Base-by-base conservation (phyloP, 2,888 invertebrate genomes). In the Baccha elongata region DNA sequence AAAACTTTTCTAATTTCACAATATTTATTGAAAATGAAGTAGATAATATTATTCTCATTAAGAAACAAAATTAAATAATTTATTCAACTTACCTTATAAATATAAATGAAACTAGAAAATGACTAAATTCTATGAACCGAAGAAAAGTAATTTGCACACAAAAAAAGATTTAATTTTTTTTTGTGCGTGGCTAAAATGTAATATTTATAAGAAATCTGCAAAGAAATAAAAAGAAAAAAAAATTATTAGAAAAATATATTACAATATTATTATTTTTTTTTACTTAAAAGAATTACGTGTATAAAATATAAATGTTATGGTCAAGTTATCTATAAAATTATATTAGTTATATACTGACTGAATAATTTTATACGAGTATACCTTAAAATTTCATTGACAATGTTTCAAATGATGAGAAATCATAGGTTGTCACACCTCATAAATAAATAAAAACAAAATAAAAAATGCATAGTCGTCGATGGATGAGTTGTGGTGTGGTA, bases 101-200 rank as follows among this genome's bases (percentile, higher is more conserved):
- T 81, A 76, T 72, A 76, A 71, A 81, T 75, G 75, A 71, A 81
- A 75, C 81, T 81, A 81, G 81, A 75, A 65, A 71, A 81, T 81
- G 75, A 81, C 81, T 81, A 62, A 35, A 40, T 44, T 17, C 44
- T 32, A 29, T 60, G 17, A 60, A 71, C 71, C 71, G 60, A 71
- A 55, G 8, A 44, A 21, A 58, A 50, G 19, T 44, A 11, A 3
- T 55, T 44, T 53, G 23, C 50, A 44, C 50, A 44, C 60, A 23
- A 26, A 29, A 21, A 46, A 42, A n/a, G 10, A 23, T 1, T 53
- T 44, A 37, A 46, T 8, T 5, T n/a, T n/a, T n/a, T n/a, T n/a
- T 23, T 69, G 74, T 26, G 55, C 35, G 62, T 55, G 32, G 2
- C 40, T 52, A 44, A 50, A 58, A 46, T 44, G 11, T 32, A 21